Conservation (phyloP, 2,113 vertebrate genomes). For the Rostratula benghalensis region DNA sequence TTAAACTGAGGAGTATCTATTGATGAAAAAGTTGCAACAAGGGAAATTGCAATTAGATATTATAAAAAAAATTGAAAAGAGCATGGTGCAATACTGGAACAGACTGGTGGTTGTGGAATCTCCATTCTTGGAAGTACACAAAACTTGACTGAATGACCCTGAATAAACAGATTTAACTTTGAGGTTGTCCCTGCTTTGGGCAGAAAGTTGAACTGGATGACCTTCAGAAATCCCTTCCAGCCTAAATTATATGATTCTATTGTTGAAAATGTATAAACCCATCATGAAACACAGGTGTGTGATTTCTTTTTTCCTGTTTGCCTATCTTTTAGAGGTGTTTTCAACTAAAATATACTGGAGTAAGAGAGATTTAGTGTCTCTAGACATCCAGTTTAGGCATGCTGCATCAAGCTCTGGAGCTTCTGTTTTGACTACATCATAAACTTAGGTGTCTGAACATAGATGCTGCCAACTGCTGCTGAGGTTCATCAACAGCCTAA, state of each 20-base stretch:
- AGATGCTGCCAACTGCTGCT: background rate
- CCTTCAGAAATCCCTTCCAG: background rate
- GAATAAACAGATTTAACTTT: background rate
- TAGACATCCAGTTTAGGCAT: background rate
- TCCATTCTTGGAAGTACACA: background rate
- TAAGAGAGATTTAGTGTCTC: background rate
- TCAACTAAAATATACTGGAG: background rate
- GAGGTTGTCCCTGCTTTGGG: background rate
- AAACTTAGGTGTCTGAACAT: background rate
- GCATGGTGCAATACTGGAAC: background rate
- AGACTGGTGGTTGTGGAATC: background rate
- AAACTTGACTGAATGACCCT: background rate
- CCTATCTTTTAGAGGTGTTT: background rate
- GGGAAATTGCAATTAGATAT: background rate
- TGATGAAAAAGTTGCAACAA: background rate
- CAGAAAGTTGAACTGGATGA: background rate
- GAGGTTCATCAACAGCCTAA: background rate
- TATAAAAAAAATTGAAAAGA: background rate
- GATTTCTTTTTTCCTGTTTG: background rate
- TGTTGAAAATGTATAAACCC: background rate
- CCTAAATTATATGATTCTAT: background rate
- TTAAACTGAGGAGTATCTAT: background rate
- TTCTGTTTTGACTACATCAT: background rate
- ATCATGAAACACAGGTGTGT: background rate
- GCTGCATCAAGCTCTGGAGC: background rate